A percentile compares a stretch with the other conserved stretches of the same genome.
These are phyloP conservation scores for Macrochelys suwanniensis DNA, from an alignment of 2,797 vertebrate genomes.

Conservation along the genomic window DNA sequence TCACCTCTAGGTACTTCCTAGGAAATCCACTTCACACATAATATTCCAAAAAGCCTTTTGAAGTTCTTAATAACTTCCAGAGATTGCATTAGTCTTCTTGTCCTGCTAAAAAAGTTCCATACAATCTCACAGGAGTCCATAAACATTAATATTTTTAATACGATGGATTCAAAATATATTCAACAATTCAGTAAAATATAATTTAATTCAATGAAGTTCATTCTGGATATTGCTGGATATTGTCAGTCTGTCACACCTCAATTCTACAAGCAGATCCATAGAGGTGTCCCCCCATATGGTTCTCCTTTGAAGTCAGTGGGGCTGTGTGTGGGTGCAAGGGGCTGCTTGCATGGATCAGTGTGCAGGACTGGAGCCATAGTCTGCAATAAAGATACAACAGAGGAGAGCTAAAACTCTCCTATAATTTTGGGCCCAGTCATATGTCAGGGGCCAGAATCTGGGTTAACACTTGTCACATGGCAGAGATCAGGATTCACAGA, in stretches of 20 bases:
- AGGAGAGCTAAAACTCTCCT: not conserved
- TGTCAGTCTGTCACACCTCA: not conserved
- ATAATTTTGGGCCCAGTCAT: not conserved
- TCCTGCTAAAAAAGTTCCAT: not conserved
- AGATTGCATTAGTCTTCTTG: not conserved
- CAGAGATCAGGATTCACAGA: slow-evolving; percentile 1
- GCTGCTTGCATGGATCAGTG: not conserved
- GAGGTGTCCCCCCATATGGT: not conserved
- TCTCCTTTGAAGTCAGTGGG: not conserved
- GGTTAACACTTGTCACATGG: not conserved
- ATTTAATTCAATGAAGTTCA: not conserved
- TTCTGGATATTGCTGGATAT: not conserved
- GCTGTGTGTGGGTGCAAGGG: not conserved
- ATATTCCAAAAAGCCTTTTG: not conserved
- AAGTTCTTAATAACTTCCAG: not conserved
- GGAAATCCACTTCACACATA: not conserved
- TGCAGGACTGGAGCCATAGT: not conserved
- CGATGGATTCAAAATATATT: not conserved
- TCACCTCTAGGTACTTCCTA: not conserved
- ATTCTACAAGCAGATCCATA: not conserved
- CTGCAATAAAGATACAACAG: not conserved
- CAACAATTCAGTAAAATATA: not conserved
- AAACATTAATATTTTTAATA: not conserved
- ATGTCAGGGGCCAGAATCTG: not conserved
- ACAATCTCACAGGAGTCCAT: not conserved